phyloP scores from a whole-genome alignment of 2,888 invertebrate species.

The Sphecodes monilicornis region DNA sequence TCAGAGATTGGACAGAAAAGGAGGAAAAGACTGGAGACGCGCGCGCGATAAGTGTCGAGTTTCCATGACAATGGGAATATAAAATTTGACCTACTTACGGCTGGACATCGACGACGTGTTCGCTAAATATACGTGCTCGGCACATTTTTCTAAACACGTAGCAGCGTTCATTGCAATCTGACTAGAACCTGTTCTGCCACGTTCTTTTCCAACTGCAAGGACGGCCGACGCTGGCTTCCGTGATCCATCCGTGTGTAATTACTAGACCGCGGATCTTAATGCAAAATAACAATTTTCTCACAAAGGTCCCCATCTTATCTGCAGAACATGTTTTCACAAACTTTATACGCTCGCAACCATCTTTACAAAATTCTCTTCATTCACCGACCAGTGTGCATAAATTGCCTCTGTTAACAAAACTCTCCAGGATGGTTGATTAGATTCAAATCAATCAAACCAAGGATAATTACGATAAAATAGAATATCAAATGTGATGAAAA shows the following conservation, averaged over 20 bases:
- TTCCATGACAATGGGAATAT: constrained; percentile 48
- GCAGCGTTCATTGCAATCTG: not conserved
- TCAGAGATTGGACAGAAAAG: not conserved
- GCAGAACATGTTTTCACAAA: no score
- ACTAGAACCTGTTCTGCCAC: not conserved
- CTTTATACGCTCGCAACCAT: no score
- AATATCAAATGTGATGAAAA: no score
- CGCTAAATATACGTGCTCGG: constrained; percentile 68
- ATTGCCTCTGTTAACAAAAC: no score
- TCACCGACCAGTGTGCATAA: no score
- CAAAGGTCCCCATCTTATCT: no score
- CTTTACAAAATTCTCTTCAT: no score
- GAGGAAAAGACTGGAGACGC: constrained; percentile 19
- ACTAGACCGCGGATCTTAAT: not conserved
- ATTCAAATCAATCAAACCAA: no score
- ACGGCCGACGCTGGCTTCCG: constrained; percentile 1
- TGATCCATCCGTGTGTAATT: not conserved
- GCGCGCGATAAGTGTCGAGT: constrained; percentile 35
- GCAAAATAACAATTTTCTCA: not conserved
- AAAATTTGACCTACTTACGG: constrained; percentile 66
- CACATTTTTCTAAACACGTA: constrained; percentile 61
- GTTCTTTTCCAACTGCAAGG: constrained; percentile 19
- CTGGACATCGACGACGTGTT: constrained; percentile 25
- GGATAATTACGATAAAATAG: no score
- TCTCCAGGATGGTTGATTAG: no score